Evolutionary conservation across 2,797 vertebrate species (phyloP).

Genomic region (Pipistrellus kuhlii): DNA sequence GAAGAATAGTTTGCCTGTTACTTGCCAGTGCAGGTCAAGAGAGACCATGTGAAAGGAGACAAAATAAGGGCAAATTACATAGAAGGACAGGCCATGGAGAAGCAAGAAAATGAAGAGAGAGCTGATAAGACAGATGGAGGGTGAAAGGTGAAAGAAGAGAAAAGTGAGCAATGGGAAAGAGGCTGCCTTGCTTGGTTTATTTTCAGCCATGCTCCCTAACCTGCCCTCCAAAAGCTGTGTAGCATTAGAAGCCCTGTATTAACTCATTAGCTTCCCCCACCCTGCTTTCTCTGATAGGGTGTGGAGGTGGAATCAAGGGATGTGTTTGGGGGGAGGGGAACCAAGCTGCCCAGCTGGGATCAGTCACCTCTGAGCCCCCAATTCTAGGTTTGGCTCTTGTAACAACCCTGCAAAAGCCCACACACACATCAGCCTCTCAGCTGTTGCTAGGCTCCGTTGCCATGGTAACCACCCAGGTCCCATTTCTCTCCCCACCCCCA

Average conservation of each 20-base stretch:
- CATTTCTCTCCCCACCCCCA: constrained; percentile 37
- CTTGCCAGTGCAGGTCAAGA: constrained; percentile 38
- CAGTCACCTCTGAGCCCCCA: constrained; percentile 69
- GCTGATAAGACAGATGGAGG: constrained; percentile 54
- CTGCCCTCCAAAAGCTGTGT: constrained; percentile 39
- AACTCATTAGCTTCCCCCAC: neutral
- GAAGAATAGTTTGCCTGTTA: neutral
- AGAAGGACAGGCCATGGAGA: constrained; percentile 11
- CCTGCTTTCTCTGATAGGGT: neutral
- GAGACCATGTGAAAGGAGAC: constrained; percentile 31
- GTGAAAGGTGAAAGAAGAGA: constrained; percentile 64
- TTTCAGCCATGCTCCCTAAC: constrained; percentile 84
- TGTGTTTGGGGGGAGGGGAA: neutral
- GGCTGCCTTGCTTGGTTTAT: constrained; percentile 84
- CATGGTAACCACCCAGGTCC: constrained; percentile 67
- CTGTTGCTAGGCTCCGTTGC: constrained; percentile 75
- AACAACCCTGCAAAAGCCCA: constrained; percentile 64
- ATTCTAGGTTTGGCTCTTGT: constrained; percentile 59
- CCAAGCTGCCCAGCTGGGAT: constrained; percentile 56
- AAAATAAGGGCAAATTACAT: neutral
- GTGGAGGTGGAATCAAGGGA: constrained; percentile 6
- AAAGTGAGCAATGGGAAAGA: constrained; percentile 62
- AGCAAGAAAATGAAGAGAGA: constrained; percentile 64
- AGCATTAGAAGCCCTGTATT: constrained; percentile 29
- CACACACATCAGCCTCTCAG: constrained; percentile 66